Base-by-base conservation (phyloP, 2,113 vertebrate species). In the Platysteira castanea region DNA sequence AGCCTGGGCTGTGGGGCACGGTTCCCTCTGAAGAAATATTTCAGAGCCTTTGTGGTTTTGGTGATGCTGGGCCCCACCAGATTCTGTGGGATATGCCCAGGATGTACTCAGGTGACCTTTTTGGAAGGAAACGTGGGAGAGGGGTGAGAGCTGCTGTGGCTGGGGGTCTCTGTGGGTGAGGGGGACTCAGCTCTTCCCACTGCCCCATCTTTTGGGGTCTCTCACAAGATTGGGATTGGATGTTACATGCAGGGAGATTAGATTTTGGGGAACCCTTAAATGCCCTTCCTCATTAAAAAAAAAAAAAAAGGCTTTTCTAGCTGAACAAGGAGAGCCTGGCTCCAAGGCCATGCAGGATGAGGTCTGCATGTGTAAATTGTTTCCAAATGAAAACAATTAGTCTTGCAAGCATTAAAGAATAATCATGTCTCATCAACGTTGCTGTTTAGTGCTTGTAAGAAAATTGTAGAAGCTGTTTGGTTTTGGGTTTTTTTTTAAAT, bases 1-100 rank as follows among this genome's bases (percentile, higher is more conserved):
- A 69, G 67, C 63, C 61, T 2, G 1, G 57, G 35, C n/a, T 33
- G 7, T 24, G 75, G 50, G 46, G 42, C 1, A 1, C 0, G 0
- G 4, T 10, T 69, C 31, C 22, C 17, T 39, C 67, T 23, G 22
- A 27, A 22, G 10, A 31, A 64, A 22, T 3, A 3, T 49, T 73
- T 33, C n/a, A 19, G 67, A 83, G 23, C 4, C 15, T 91, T 73
- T 13, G 13, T 18, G 49, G 20, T 7, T 26, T 76, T 94, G 53
- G 61, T 53, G 80, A 8, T 73, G 63, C 59, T 61, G 71, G 75
- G 41, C 63, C 63, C n/a, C 13, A 20, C 5, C 30, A 50, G 33
- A 26, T 30, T 9, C 49, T 49, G 46, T 14, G 57, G n/a, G 20
- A 35, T 47, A 3, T 76, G 44, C 26, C 37, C 4, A 1, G 27